Percentiles rank a stretch among this genome's conserved stretches.
Conservation (phyloP, 2,113 vertebrate genomes). For the Euleptes europaea region DNA sequence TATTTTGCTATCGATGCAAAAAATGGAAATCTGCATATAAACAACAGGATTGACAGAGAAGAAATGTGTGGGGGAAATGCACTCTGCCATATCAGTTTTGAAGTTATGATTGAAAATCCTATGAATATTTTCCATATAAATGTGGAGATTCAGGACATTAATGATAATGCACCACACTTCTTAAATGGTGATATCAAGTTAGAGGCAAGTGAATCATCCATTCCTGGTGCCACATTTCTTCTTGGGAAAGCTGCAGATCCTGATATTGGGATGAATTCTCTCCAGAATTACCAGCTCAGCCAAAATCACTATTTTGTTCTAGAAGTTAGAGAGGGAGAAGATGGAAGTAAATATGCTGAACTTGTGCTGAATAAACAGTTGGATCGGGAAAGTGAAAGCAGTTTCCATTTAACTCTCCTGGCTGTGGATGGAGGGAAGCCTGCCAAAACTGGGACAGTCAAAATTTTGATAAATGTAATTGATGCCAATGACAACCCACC, state of each 20-base stretch:
- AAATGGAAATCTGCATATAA: constrained; percentile 67
- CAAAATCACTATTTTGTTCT: constrained; percentile 59
- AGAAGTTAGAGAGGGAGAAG: constrained; percentile 52
- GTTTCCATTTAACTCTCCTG: constrained; percentile 43
- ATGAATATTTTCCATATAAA: constrained; percentile 65
- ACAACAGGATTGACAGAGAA: constrained; percentile 67
- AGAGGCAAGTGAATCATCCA: constrained; percentile 59
- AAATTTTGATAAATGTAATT: constrained; percentile 67
- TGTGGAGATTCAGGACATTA: constrained; percentile 65
- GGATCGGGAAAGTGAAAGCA: constrained; percentile 49
- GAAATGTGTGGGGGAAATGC: constrained; percentile 65
- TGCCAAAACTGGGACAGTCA: constrained; percentile 50
- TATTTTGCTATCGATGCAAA: constrained; percentile 60
- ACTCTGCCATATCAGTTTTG: constrained; percentile 68
- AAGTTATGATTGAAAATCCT: constrained; percentile 69
- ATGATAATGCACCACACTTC: constrained; percentile 67
- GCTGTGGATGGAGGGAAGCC: constrained; percentile 59
- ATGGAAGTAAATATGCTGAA: constrained; percentile 66
- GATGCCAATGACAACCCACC: constrained; percentile 79
- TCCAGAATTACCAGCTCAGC: constrained; percentile 70
- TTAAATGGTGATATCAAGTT: constrained; percentile 45
- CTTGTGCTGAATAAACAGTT: constrained; percentile 48
- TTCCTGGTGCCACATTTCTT: constrained; percentile 56
- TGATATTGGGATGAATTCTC: constrained; percentile 62
- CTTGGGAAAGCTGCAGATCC: constrained; percentile 48